phyloP scores from a whole-genome alignment of 1,140 invertebrate species.

The Oreohelix idahoensis region DNA sequence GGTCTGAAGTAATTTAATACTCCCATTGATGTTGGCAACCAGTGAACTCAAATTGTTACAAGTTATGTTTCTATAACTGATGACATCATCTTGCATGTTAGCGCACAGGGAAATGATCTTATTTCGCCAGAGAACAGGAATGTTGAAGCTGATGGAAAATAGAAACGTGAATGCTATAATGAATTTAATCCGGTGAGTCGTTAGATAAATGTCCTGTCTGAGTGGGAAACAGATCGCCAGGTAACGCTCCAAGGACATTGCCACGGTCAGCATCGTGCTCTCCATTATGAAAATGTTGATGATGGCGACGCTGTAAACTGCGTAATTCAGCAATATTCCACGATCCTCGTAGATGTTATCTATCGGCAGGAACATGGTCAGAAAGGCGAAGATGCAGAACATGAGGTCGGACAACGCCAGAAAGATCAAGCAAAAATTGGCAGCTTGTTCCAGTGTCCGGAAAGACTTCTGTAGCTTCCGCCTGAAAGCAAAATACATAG shows the following conservation, averaged over 20 bases:
- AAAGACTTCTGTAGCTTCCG: constrained; percentile 65
- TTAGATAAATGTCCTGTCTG: constrained; percentile 65
- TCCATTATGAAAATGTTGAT: constrained; percentile 72
- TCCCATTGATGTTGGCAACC: neutral
- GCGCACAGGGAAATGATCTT: constrained; percentile 39
- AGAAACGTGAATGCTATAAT: constrained; percentile 67
- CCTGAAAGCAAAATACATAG: neutral
- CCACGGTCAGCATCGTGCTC: constrained; percentile 71
- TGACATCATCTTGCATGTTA: neutral
- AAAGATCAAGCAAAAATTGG: constrained; percentile 66
- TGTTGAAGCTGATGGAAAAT: constrained; percentile 65
- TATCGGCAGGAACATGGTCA: constrained; percentile 66
- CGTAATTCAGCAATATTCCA: constrained; percentile 63
- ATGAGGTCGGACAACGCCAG: constrained; percentile 66
- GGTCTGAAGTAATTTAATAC: too few species aligned
- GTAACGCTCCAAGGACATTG: constrained; percentile 70
- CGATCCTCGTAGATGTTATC: constrained; percentile 51
- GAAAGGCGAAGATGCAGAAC: constrained; percentile 68
- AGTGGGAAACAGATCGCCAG: constrained; percentile 71
- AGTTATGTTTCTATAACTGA: neutral
- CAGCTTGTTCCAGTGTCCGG: constrained; percentile 64
- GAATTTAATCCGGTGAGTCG: constrained; percentile 63
- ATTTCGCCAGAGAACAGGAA: constrained; percentile 69
- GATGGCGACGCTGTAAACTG: constrained; percentile 62
- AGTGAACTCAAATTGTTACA: neutral